Base-by-base conservation (phyloP, 2,113 vertebrate genomes). In the Eleginops maclovinus region DNA sequence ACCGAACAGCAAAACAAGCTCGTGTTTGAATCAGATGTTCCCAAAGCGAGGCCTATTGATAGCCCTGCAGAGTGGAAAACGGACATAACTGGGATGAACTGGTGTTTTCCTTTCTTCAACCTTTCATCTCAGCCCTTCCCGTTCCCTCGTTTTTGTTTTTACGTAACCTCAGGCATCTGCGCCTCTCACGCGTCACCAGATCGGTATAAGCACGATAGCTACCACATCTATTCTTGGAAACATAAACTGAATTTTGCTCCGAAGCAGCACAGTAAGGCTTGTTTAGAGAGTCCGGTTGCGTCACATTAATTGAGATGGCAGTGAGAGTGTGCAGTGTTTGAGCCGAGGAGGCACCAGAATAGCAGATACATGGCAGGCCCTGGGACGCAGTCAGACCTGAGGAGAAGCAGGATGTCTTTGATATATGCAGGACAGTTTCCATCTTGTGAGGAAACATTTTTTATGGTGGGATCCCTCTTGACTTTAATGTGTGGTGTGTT, bases 21-120 rank as follows among this genome's bases (percentile, higher is more conserved):
- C 58, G 55, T 49, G 26, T 61, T 75, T 74, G 77, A 86, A 82
- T 75, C 44, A 50, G 60, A 87, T 65, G 84, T 88, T 88, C 85
- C 73, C 86, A 87, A 88, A 85, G 78, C 54, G 6, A 21, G 44
- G 19, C 54, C 87, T 88, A 91, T 85, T 87, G 89, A 91, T 90
- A 91, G 88, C 65, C 22, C 36, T 3, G 3, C 31, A 0, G 9
- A 70, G 40, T 68, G 84, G 84, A 91, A 85, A 87, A 80, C 9
- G 16, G 71, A 88, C 81, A 73, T 80, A 77, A 84, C 87, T 81
- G 85, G 72, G 62, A 86, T 83, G 47, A 84, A 88, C 77, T 66
- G 51, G 15, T 63, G 64, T 89, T 89, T 92, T 89, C 70, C 66
- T 86, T 90, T 66, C 82, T 69, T 72, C 74, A 81, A 55, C 78